Evolutionary conservation across 2,113 vertebrate species (phyloP), one percentile per base, ranked within the genome.

Genomic region (Numida meleagris): DNA sequence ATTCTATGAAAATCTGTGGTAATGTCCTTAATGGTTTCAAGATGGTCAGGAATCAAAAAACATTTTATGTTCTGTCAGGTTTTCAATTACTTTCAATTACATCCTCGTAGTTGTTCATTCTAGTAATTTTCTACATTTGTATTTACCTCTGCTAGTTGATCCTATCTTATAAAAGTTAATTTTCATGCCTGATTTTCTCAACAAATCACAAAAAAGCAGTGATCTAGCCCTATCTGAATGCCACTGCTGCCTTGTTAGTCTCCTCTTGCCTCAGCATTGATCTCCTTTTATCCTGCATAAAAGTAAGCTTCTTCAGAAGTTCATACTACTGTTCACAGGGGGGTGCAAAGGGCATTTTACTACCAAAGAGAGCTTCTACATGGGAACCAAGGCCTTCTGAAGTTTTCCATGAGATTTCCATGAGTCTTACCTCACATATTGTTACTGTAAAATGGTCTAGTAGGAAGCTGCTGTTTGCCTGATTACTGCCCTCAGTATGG

Each of bases 1-100:
- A 73, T 53, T 61, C 70, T 74, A 67, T 53, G 45, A 66, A 90
- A 93, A 88, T 83, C 55, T 78, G 75, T 74, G 61, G 46, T 63
- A 84, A 88, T 87, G 89, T 50, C 43, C 48, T 55, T 93, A 94
- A 92, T 71, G 31, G 75, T 50, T 94, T 90, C 80, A 96, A 81
- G 65, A 84, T 70, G 77, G 50, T 46, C 81, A 84, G 65, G 20
- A 90, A 88, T 25, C 14, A 86, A 83, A 87, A 88, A 42, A 43
- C 10, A 70, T 61, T 82, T 66, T 51, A 55, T n/a, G 21, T 71
- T 93, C n/a, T 71, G 40, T 53, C 55, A 77, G 45, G 20, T 90
- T 95, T 91, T 85, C 71, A 76, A 58, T 86, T 85, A 55, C 23
- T 89, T 71, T 21, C 57, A 58, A 58, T 58, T 58, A 34, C 67